Percentiles rank a stretch among this genome's conserved stretches.
These are phyloP conservation scores for Scaptomyza hsui DNA, from an alignment of 1,140 invertebrate species.

Conservation along the genomic window DNA sequence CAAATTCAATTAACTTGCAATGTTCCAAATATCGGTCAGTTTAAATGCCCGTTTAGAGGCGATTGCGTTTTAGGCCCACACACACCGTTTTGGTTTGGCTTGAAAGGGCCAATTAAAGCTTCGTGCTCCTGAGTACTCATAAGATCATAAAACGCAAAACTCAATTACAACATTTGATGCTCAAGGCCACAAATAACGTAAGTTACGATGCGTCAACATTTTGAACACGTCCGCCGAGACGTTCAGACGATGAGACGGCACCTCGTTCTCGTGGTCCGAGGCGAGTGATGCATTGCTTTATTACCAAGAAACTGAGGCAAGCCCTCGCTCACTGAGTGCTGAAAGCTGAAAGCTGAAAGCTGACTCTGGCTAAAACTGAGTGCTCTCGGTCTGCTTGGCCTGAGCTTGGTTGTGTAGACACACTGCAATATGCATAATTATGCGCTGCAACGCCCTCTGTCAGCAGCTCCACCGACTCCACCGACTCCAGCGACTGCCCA, in stretches of 20 bases:
- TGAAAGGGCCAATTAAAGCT: conserved; percentile 43
- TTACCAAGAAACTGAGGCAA: conserved; percentile 65
- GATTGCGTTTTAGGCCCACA: conserved; percentile 28
- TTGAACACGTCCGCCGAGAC: conserved; percentile 40
- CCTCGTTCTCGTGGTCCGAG: conserved; percentile 7
- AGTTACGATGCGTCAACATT: conserved; percentile 81
- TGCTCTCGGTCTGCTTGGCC: conserved; percentile 2
- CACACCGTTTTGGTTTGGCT: conserved; percentile 4
- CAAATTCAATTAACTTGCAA: conserved; percentile 47
- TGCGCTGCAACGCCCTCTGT: conserved; percentile 78
- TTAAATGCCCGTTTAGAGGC: conserved; percentile 39
- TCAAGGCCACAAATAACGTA: conserved; percentile 80
- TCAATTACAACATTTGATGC: conserved; percentile 80
- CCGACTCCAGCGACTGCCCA: conserved; percentile 35
- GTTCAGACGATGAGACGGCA: background rate
- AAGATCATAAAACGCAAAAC: conserved; percentile 80
- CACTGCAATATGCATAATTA: conserved; percentile 74
- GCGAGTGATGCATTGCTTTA: conserved; percentile 78
- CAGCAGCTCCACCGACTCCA: no score
- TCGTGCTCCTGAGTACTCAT: conserved; percentile 20
- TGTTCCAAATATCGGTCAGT: conserved; percentile 35
- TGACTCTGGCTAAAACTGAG: background rate
- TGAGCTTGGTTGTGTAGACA: background rate
- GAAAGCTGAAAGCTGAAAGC: conserved; percentile 7
- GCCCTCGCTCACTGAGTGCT: conserved; percentile 1